Evolutionary conservation across 2,888 invertebrate genomes (phyloP), one percentile per base, ranked within the genome.

Genomic region (Unio delphinus): DNA sequence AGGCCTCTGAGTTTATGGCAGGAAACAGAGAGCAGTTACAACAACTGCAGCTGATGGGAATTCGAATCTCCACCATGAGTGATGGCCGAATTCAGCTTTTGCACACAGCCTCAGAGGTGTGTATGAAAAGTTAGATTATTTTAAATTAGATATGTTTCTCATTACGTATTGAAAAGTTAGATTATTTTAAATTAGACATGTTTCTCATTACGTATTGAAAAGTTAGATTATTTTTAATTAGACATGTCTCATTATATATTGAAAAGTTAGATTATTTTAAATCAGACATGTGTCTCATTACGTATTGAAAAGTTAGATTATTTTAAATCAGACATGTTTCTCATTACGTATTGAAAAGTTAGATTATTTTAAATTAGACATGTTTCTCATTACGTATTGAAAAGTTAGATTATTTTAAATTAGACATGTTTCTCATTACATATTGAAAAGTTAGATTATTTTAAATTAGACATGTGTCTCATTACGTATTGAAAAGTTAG

Each of bases 41-140:
- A 88, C 93, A 95, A 77, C 93, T 99, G 78, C 93, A 94, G 72
- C 94, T 96, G 88, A 98, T 99, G 97, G 99, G 99, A 74, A 98
- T 99, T 86, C 94, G 95, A 69, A 94, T 98, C 83, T 92, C 96
- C 75, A 95, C 95, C 0, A 92, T 96, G 88, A 93, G 94, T 23
- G 97, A 98, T 89, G 98, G 98, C 64, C 92, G 96, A 75, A 94
- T 99, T 73, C 97, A 98, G 90, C 92, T 99, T 70, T 92, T 97
- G 67, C 98, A 99, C 89, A 89, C 91, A 23, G 88, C 91, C 3
- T 94, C 95, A 63, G 95, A 95, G 91, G 97, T 97, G 92, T 59
- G 72, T 65, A 11, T 56, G 11, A 60, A 1, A 23, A 26, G n/a
- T 28, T 61, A 58, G 8, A n/a, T 18, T 55, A 17, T 20, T 55